phyloP scores from a whole-genome alignment of 2,888 invertebrate genomes.

The Parapristionchus giblindavisi region DNA sequence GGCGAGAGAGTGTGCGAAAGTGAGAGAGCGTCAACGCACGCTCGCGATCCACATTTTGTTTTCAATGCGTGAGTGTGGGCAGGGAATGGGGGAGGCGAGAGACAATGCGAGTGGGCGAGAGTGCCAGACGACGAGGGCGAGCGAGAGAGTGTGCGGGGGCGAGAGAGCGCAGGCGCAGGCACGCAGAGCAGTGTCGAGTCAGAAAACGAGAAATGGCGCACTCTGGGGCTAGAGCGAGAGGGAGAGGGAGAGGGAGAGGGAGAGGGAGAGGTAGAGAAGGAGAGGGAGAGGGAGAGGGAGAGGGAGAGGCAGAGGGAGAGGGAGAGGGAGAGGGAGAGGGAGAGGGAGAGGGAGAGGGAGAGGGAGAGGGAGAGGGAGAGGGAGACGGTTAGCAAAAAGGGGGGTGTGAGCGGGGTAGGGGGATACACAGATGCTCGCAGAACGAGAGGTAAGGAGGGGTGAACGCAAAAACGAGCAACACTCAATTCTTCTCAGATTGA shows the following conservation, averaged over 20 bases:
- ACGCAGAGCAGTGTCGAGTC: neutral
- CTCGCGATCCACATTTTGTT: neutral
- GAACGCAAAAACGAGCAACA: neutral
- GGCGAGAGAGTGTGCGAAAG: neutral
- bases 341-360: neutral
- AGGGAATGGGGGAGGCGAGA: neutral
- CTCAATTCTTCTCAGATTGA: too few relatives aligned
- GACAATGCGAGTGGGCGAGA: neutral
- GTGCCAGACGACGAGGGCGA: neutral
- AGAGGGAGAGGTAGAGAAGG: too few relatives aligned
- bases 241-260: neutral
- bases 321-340: neutral
- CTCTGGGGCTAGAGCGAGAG: neutral
- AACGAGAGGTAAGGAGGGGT: neutral
- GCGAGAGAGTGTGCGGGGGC: neutral
- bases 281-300: too few relatives aligned
- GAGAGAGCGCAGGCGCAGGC: neutral
- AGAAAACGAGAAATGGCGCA: neutral
- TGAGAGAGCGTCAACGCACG: neutral
- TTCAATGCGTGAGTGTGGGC: neutral
- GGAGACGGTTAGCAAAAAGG: neutral
- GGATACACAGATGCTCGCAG: too few relatives aligned
- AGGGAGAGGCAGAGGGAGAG: neutral
- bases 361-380: constrained; percentile 3
- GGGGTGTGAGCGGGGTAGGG: neutral